Percentiles rank a stretch among this genome's conserved stretches.
These are phyloP conservation scores for Heteractis magnifica DNA, from an alignment of 92 coral and sea anemone species.

Conservation along the genomic window DNA sequence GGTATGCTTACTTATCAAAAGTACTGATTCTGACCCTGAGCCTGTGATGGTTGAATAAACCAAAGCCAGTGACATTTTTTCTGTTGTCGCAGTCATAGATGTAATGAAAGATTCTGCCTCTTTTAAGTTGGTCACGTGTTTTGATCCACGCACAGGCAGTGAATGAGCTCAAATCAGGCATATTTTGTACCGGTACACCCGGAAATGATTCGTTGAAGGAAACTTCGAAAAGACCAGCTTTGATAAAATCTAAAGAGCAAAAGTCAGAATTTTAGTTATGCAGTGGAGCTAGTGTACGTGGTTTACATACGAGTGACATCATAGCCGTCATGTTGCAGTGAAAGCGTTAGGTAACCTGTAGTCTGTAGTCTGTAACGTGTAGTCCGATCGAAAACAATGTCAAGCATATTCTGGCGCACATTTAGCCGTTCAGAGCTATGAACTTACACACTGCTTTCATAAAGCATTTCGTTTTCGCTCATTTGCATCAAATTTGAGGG, in stretches of 20 bases:
- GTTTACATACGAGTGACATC: too few species aligned
- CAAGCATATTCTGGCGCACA: too few species aligned
- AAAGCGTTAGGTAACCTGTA: too few species aligned
- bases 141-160: slow-evolving; percentile 24
- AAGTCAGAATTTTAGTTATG: background rate
- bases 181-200: background rate
- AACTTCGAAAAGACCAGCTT: slow-evolving; percentile 14
- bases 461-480: too few species aligned
- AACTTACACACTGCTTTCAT: too few species aligned
- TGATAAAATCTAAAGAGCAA: background rate
- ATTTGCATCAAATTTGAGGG: too few species aligned
- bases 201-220: background rate
- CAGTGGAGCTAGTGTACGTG: background rate
- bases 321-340: background rate
- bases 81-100: background rate
- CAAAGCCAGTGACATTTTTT: slow-evolving; percentile 7
- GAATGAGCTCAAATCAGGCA: slow-evolving; percentile 21
- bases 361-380: too few species aligned
- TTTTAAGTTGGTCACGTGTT: background rate
- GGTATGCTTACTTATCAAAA: background rate
- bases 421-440: too few species aligned
- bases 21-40: slow-evolving; percentile 2
- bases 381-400: too few species aligned
- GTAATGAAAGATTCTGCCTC: slow-evolving; percentile 19
- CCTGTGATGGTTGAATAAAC: slow-evolving; percentile 7